These are phyloP conservation scores for Popillia japonica DNA, from an alignment of 1,140 invertebrate species.

Conservation along the genomic window DNA sequence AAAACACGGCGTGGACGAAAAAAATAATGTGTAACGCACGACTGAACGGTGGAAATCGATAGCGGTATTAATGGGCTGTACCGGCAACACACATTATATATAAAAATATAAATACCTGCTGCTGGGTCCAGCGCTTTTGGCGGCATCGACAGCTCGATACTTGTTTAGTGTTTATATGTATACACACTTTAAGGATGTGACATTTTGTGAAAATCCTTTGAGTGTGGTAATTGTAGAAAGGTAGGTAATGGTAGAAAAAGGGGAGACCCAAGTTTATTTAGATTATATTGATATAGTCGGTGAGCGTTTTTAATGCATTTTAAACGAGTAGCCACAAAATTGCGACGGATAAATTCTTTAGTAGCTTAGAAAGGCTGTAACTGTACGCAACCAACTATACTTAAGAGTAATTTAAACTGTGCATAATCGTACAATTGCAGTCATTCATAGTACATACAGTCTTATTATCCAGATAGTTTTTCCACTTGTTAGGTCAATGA, in stretches of 20 bases:
- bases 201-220: background rate
- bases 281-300: no score
- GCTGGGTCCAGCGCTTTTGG: background rate
- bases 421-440: no score
- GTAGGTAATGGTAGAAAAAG: no score
- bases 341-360: no score
- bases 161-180: background rate
- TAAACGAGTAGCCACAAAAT: no score
- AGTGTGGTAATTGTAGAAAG: no score
- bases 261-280: no score
- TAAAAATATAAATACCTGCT: slow-evolving; percentile 1
- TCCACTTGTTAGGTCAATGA: no score
- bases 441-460: no score
- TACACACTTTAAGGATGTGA: background rate
- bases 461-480: no score
- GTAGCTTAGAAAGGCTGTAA: background rate
- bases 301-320: no score
- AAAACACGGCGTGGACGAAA: slow-evolving; percentile 8
- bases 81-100: background rate
- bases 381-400: background rate
- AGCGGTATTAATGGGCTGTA: background rate
- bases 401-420: background rate
- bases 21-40: slow-evolving; percentile 14
- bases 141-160: background rate
- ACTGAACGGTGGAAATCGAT: slow-evolving; percentile 6